Evolutionary conservation across 2,797 vertebrate species (phyloP).

Genomic region (Arrhamphus sclerolepis): DNA sequence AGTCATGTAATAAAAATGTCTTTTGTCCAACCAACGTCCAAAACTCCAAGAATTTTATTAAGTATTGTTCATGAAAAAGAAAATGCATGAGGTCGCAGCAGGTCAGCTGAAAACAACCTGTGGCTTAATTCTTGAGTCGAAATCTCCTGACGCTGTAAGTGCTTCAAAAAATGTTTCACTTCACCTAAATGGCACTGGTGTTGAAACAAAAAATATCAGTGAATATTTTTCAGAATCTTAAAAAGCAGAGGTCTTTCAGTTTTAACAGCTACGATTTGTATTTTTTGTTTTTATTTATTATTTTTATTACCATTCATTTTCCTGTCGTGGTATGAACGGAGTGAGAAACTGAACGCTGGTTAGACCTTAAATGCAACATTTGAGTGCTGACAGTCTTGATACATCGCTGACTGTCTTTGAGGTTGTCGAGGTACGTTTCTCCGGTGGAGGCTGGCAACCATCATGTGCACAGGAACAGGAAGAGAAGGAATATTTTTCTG

Average conservation of each 20-base stretch:
- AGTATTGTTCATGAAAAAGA: constrained; percentile 11
- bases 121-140: background rate
- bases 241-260: background rate
- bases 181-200: background rate
- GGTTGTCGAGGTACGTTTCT: constrained; percentile 15
- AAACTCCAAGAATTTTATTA: constrained; percentile 1
- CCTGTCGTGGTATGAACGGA: background rate
- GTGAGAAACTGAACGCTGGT: constrained; percentile 1
- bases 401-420: constrained; percentile 8
- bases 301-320: too few species aligned
- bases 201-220: background rate
- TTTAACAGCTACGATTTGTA: background rate
- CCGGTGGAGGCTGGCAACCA: constrained; percentile 25
- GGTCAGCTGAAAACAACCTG: background rate
- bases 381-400: constrained; percentile 14
- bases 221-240: background rate
- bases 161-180: background rate
- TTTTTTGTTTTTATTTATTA: background rate
- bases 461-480: constrained; percentile 11
- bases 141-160: background rate
- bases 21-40: background rate
- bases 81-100: background rate
- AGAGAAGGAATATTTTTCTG: constrained; percentile 45
- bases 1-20: background rate
- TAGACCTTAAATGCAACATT: constrained; percentile 20